phyloP scores from a whole-genome alignment of 1,140 invertebrate genomes.

The Drosophila setifemur region DNA sequence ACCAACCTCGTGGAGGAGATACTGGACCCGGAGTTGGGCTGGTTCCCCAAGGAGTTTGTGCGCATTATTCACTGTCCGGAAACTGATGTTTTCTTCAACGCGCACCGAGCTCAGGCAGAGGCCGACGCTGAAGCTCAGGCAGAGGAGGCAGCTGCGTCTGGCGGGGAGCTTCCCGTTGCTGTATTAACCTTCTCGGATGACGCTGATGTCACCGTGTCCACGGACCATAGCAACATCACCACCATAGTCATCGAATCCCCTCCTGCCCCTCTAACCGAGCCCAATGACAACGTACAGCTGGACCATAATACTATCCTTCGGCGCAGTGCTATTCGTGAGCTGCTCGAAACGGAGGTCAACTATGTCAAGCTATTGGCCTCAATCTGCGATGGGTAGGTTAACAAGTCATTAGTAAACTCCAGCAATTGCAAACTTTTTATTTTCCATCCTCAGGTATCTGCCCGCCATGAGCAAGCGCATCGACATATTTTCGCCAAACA shows the following conservation, averaged over 20 bases:
- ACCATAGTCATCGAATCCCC: constrained; percentile 77
- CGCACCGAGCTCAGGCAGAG: constrained; percentile 24
- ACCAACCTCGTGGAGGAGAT: constrained; percentile 65
- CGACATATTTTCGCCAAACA: constrained; percentile 80
- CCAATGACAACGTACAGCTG: constrained; percentile 31
- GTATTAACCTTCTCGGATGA: constrained; percentile 29
- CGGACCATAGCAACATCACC: constrained; percentile 74
- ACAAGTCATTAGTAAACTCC: background rate
- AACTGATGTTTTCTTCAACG: constrained; percentile 57
- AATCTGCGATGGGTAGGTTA: constrained; percentile 75
- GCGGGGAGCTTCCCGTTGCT: background rate
- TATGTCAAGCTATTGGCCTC: constrained; percentile 78
- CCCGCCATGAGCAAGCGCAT: constrained; percentile 81
- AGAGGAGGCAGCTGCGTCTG: background rate
- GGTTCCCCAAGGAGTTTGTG: constrained; percentile 82
- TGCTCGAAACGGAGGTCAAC: constrained; percentile 80
- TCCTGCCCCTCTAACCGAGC: background rate
- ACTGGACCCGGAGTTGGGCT: constrained; percentile 73
- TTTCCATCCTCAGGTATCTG: constrained; percentile 54
- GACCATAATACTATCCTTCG: constrained; percentile 54
- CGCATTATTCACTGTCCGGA: constrained; percentile 71
- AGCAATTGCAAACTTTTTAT: background rate
- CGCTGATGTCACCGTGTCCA: constrained; percentile 47
- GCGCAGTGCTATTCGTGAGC: constrained; percentile 70
- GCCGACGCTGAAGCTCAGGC: background rate